Percentiles rank a stretch among this genome's conserved stretches.
Evolutionary conservation across 2,888 invertebrate genomes (phyloP).

Genomic region (Lissonota sp.): DNA sequence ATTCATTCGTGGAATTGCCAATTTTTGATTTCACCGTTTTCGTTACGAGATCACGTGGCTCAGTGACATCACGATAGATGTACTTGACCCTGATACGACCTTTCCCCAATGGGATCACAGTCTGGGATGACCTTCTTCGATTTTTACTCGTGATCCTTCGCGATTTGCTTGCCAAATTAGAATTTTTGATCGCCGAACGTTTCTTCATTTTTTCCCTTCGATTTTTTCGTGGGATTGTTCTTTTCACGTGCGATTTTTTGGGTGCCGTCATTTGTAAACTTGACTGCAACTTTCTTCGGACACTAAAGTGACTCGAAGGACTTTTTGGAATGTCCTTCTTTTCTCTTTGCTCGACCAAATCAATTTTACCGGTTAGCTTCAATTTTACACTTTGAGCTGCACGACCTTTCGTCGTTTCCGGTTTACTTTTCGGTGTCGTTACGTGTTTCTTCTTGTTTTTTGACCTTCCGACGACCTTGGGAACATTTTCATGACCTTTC

Average conservation of each 20-base stretch:
- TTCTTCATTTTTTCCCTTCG: slow-evolving; percentile 10
- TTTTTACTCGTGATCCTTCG: slow-evolving; percentile 11
- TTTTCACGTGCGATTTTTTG: not conserved
- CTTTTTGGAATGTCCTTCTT: slow-evolving; percentile 5
- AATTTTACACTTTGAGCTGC: slow-evolving; percentile 17
- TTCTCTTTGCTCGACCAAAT: slow-evolving; percentile 21
- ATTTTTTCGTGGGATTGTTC: not conserved
- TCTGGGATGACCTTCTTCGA: slow-evolving; percentile 36
- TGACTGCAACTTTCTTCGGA: slow-evolving; percentile 59
- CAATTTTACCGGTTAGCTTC: slow-evolving; percentile 41
- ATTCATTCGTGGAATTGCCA: not conserved
- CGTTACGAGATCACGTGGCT: not conserved
- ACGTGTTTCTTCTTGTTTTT: slow-evolving; percentile 19
- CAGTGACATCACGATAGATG: slow-evolving; percentile 49
- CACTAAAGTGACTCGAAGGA: slow-evolving; percentile 33
- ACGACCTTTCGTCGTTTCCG: not conserved
- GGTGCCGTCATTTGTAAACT: slow-evolving; percentile 35
- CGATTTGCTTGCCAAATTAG: not conserved
- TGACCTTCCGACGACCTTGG: not conserved
- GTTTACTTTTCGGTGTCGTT: not conserved
- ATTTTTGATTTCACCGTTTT: not conserved
- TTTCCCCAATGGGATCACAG: slow-evolving; percentile 51
- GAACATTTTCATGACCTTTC: not conserved
- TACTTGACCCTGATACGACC: slow-evolving; percentile 51
- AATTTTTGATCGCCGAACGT: slow-evolving; percentile 18